A percentile compares a stretch with the other conserved stretches of the same genome.
Conservation (phyloP, 2,888 invertebrate genomes). For the Tetanocera ferruginea region DNA sequence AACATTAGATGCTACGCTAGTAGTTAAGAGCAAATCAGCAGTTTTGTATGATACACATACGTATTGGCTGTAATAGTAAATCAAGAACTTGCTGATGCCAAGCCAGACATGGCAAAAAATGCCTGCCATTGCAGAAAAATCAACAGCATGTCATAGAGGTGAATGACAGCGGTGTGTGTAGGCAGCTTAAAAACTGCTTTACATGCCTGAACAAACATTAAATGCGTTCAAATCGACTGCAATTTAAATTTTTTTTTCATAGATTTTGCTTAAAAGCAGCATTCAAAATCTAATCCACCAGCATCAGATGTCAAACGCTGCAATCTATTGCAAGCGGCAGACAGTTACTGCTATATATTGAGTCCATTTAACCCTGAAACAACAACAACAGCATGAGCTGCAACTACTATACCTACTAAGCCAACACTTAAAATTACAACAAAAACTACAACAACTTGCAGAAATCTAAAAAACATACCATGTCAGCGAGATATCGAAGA, state of each 20-base stretch:
- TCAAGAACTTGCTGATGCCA: no score
- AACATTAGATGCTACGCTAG: no score
- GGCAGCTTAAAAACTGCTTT: neutral
- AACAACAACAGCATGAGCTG: neutral
- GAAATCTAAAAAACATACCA: neutral
- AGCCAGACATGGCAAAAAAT: no score
- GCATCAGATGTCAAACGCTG: neutral
- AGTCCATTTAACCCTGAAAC: conserved; percentile 16
- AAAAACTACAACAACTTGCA: neutral
- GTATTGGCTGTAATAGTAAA: no score
- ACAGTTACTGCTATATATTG: neutral
- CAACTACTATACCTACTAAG: neutral
- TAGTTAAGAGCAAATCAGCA: no score
- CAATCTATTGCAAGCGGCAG: neutral
- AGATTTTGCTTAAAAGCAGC: neutral
- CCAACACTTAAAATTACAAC: conserved; percentile 7
- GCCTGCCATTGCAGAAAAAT: no score
- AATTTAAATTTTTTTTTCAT: neutral
- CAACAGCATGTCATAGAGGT: neutral
- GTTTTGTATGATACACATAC: no score
- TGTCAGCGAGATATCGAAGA: conserved; percentile 34
- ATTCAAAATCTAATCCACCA: conserved; percentile 7
- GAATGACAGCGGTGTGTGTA: neutral
- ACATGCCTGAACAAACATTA: conserved; percentile 15
- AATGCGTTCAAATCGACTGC: neutral